These are phyloP conservation scores for Paracentrotus lividus DNA, from an alignment of 53 echinoderm and acorn worm species.

Conservation along the genomic window DNA sequence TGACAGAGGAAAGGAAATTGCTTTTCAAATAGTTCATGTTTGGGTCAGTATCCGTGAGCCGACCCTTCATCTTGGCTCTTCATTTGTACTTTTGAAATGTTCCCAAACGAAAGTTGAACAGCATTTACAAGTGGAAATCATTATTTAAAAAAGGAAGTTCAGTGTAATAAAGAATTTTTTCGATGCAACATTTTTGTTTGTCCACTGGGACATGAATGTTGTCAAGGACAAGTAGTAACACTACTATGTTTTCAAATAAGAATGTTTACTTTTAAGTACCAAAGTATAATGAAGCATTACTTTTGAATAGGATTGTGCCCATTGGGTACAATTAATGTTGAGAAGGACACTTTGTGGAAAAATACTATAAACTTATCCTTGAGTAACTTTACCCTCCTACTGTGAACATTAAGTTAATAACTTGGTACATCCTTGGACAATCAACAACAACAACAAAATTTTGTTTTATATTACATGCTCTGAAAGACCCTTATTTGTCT, in stretches of 20 bases:
- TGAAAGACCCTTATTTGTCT: background rate
- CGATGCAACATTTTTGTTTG: background rate
- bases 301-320: no score
- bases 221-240: background rate
- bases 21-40: slow-evolving; percentile 35
- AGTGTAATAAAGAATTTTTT: background rate
- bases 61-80: background rate
- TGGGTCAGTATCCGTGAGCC: background rate
- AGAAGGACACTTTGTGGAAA: no score
- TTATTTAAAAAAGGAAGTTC: background rate
- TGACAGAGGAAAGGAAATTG: background rate
- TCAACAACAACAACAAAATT: background rate
- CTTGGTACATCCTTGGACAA: no score
- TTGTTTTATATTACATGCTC: background rate
- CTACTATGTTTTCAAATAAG: background rate
- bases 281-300: no score
- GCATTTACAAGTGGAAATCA: background rate
- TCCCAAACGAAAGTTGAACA: background rate
- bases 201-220: background rate
- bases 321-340: no score
- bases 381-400: no score
- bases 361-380: background rate
- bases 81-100: background rate
- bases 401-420: no score
- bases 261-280: background rate